Percentiles rank a stretch among this genome's conserved stretches.
phyloP scores from a whole-genome alignment of 2,797 vertebrate genomes.

The Sebastes taczanowskii region DNA sequence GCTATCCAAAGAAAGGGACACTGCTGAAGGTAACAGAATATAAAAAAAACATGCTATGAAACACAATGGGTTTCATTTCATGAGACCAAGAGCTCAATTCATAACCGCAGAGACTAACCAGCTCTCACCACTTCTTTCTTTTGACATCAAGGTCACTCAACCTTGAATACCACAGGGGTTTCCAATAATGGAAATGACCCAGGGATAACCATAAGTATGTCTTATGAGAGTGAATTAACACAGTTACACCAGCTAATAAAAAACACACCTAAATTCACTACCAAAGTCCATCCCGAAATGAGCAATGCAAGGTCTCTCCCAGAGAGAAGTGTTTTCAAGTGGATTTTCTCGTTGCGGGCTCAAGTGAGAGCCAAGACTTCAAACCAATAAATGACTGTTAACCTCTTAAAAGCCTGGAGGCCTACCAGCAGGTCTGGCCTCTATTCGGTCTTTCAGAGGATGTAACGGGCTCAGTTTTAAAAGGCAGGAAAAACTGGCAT shows the following conservation, averaged over 20 bases:
- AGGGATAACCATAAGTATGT: background rate
- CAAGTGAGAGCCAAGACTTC: background rate
- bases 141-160: background rate
- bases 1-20: background rate
- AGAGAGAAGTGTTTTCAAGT: background rate
- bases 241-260: background rate
- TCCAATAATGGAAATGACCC: background rate
- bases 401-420: background rate
- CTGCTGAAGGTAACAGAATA: background rate
- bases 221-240: background rate
- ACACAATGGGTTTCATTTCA: no score
- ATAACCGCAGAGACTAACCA: background rate
- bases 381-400: background rate
- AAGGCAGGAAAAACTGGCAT: no score
- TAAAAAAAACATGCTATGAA: background rate
- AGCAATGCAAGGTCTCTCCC: slow-evolving; percentile 2
- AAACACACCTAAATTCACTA: slow-evolving; percentile 1
- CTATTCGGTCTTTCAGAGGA: no score
- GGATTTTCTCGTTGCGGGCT: background rate
- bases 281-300: background rate
- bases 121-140: background rate
- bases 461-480: no score
- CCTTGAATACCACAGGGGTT: background rate
- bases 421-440: no score
- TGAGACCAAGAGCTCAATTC: background rate